Percentiles rank a stretch among this genome's conserved stretches.
Conservation (phyloP, 2,888 invertebrate genomes). For the Gandaritis pyraliata region DNA sequence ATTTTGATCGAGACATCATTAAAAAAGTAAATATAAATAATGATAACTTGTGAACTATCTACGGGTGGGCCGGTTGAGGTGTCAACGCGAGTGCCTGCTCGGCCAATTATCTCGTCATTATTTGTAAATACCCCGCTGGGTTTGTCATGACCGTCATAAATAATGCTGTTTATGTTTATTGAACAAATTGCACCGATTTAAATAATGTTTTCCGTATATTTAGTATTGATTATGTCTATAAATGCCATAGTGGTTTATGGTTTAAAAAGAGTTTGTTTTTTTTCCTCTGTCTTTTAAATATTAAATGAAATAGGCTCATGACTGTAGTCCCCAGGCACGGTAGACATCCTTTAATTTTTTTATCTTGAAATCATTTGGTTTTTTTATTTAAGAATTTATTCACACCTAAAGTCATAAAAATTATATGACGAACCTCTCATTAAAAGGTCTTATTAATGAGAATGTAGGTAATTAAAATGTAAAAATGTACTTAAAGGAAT, state of each 20-base stretch:
- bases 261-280: not conserved
- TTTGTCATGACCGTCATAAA: conserved; percentile 29
- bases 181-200: conserved; percentile 25
- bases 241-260: conserved; percentile 8
- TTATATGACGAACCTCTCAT: too few relatives aligned
- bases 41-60: conserved; percentile 25
- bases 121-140: conserved; percentile 35
- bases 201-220: conserved; percentile 25
- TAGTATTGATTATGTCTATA: conserved; percentile 9
- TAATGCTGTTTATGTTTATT: conserved; percentile 33
- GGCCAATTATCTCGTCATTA: conserved; percentile 34
- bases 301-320: too few relatives aligned
- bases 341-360: too few relatives aligned
- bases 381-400: too few relatives aligned
- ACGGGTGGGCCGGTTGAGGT: conserved; percentile 32
- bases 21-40: conserved; percentile 25
- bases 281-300: too few relatives aligned
- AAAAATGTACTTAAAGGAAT: too few relatives aligned
- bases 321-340: too few relatives aligned
- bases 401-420: too few relatives aligned
- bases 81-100: conserved; percentile 30
- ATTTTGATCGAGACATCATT: conserved; percentile 26
- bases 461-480: too few relatives aligned
- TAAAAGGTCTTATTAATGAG: too few relatives aligned
- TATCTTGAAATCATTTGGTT: too few relatives aligned